These are phyloP conservation scores for Torymus aiolomorphi DNA, from an alignment of 2,888 invertebrate genomes.

Conservation along the genomic window DNA sequence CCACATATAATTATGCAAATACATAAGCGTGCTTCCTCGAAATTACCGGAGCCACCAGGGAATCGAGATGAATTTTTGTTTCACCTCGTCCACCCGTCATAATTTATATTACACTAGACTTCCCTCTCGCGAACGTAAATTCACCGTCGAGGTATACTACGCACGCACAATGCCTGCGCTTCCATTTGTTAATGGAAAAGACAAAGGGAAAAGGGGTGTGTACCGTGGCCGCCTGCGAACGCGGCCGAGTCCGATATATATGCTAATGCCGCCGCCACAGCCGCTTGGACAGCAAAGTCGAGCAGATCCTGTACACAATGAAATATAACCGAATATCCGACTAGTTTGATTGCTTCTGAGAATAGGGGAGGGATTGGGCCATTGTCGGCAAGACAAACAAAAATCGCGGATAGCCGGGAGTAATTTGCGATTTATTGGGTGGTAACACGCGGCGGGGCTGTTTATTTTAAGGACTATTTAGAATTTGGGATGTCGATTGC, in stretches of 20 bases:
- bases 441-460: background rate
- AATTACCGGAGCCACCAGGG: too few relatives aligned
- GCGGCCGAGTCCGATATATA: background rate
- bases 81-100: too few relatives aligned
- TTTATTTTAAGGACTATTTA: background rate
- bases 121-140: too few relatives aligned
- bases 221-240: background rate
- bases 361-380: background rate
- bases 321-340: background rate
- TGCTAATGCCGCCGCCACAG: conserved; percentile 14
- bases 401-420: background rate
- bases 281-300: conserved; percentile 9
- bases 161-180: conserved; percentile 15
- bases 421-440: background rate
- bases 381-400: background rate
- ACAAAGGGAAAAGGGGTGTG: conserved; percentile 33
- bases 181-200: conserved; percentile 38
- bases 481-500: too few relatives aligned
- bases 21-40: too few relatives aligned
- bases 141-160: too few relatives aligned
- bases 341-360: conserved; percentile 14
- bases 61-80: too few relatives aligned
- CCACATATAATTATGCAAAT: too few relatives aligned
- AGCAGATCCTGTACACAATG: conserved; percentile 4
- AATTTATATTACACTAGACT: too few relatives aligned